Percentiles rank a stretch among this genome's conserved stretches.
These are phyloP conservation scores for Strigops habroptila DNA, from an alignment of 2,113 vertebrate genomes.

Conservation along the genomic window DNA sequence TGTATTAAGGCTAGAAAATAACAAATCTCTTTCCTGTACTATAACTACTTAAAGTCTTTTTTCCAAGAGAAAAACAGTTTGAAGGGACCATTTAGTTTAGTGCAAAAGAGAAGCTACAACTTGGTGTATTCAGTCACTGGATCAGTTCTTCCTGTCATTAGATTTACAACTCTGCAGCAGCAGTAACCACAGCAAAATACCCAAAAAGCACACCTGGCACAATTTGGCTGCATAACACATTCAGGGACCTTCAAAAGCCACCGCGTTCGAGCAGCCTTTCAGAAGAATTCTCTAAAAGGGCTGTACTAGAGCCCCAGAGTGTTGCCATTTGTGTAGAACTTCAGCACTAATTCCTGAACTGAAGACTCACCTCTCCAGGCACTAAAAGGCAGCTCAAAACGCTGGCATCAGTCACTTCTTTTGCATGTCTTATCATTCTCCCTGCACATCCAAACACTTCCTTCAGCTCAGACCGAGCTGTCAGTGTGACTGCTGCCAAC, in stretches of 20 bases:
- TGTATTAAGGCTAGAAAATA: not conserved
- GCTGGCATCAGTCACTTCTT: not conserved
- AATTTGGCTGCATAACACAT: not conserved
- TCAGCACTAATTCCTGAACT: not conserved
- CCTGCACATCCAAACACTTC: not conserved
- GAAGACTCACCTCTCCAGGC: not conserved
- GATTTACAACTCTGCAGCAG: not conserved
- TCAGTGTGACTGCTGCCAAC: not conserved
- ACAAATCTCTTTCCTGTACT: not conserved
- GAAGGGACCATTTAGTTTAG: not conserved
- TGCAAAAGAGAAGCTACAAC: not conserved
- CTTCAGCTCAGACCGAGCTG: not conserved
- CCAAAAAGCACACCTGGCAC: not conserved
- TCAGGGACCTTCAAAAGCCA: not conserved
- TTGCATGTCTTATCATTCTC: fast-evolving
- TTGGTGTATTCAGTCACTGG: not conserved
- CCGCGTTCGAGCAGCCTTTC: not conserved
- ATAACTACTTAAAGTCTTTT: not conserved
- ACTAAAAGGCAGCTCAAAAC: not conserved
- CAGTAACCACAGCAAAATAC: not conserved
- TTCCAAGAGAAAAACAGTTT: not conserved
- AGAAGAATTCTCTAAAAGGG: not conserved
- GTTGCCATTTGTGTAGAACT: not conserved
- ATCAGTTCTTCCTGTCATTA: not conserved
- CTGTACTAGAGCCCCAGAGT: not conserved